These are phyloP conservation scores for Chaunax sp. DNA, from an alignment of 2,797 vertebrate genomes.

Conservation along the genomic window DNA sequence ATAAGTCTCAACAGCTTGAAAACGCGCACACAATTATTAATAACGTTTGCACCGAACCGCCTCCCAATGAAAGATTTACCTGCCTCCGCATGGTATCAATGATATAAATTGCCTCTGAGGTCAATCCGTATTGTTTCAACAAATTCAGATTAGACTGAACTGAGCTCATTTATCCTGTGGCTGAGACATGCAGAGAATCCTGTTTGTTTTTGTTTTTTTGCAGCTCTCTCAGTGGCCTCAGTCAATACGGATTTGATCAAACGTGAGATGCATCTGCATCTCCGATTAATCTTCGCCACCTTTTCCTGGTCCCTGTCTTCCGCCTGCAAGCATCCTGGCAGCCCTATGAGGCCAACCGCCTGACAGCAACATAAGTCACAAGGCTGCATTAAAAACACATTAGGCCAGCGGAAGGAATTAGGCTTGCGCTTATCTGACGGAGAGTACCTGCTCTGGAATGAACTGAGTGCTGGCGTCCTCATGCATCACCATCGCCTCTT, in stretches of 20 bases:
- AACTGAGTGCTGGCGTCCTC: slow-evolving; percentile 64
- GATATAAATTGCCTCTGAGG: slow-evolving; percentile 54
- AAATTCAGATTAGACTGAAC: slow-evolving; percentile 46
- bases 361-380: slow-evolving; percentile 87
- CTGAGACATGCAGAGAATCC: slow-evolving; percentile 28
- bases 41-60: slow-evolving; percentile 34
- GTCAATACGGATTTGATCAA: slow-evolving; percentile 81
- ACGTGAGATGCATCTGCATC: slow-evolving; percentile 56
- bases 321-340: slow-evolving; percentile 73
- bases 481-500: slow-evolving; percentile 77
- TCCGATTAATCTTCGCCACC: slow-evolving; percentile 79
- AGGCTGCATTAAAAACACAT: slow-evolving; percentile 87
- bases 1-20: slow-evolving; percentile 36
- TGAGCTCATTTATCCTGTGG: slow-evolving; percentile 57
- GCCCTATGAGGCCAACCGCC: slow-evolving; percentile 68
- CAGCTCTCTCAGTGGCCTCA: slow-evolving; percentile 62
- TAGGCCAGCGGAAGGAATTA: slow-evolving; percentile 84
- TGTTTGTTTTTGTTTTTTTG: slow-evolving; percentile 36
- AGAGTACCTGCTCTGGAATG: slow-evolving; percentile 70
- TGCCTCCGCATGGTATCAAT: slow-evolving; percentile 32
- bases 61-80: slow-evolving; percentile 45
- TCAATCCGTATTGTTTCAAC: slow-evolving; percentile 63
- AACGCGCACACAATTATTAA: slow-evolving; percentile 55
- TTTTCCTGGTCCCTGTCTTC: slow-evolving; percentile 65
- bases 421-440: slow-evolving; percentile 77